A percentile compares a stretch with the other conserved stretches of the same genome.
phyloP scores from a whole-genome alignment of 2,113 vertebrate genomes.

The Balaeniceps rex region DNA sequence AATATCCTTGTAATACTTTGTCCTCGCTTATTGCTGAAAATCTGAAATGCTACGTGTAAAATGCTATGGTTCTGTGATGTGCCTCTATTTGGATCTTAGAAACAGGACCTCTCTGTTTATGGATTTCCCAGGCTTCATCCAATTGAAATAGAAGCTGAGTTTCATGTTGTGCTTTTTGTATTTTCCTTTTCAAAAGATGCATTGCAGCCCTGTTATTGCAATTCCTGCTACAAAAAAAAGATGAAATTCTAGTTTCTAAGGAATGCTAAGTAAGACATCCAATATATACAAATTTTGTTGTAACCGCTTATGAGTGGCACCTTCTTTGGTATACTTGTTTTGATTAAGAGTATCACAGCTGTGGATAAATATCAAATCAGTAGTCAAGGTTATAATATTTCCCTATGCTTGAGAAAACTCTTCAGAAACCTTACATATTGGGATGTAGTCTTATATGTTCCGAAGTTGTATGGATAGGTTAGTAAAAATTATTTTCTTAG shows the following conservation, averaged over 20 bases:
- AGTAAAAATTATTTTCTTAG: not conserved
- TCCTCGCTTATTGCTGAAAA: not conserved
- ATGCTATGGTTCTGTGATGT: rapidly evolving
- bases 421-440: not conserved
- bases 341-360: not conserved
- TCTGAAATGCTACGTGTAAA: not conserved
- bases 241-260: not conserved
- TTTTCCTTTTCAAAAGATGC: not conserved
- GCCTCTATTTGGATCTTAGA: not conserved
- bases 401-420: not conserved
- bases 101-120: not conserved
- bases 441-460: not conserved
- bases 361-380: not conserved
- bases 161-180: not conserved
- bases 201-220: not conserved
- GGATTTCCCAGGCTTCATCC: not conserved
- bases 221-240: not conserved
- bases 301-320: not conserved
- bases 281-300: not conserved
- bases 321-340: not conserved
- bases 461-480: not conserved
- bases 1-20: not conserved
- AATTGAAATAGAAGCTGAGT: not conserved
- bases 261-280: not conserved
- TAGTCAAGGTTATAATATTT: not conserved